Evolutionary conservation across 2,797 vertebrate species (phyloP).

Genomic region (Sarcophilus harrisii): DNA sequence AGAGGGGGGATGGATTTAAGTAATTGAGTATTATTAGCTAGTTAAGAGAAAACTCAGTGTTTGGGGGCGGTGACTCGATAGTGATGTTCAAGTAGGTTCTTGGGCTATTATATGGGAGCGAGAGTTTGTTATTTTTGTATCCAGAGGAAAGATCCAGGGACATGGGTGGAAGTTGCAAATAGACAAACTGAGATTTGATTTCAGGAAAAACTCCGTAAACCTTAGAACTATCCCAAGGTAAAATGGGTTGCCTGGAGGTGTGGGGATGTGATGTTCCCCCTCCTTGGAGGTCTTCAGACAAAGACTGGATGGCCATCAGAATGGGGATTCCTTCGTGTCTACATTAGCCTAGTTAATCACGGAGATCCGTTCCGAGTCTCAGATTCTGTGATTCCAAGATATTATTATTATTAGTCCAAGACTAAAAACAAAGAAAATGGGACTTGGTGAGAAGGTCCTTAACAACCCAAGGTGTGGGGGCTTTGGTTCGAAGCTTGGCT

Average conservation of each 20-base stretch:
- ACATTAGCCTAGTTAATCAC: not conserved
- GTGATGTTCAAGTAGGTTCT: not conserved
- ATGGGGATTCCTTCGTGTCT: not conserved
- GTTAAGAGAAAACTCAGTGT: not conserved
- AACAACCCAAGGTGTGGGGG: not conserved
- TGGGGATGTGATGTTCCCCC: not conserved
- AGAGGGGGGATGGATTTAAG: not conserved
- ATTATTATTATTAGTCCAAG: not conserved
- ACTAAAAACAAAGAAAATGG: not conserved
- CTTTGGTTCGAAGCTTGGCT: not conserved
- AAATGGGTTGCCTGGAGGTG: too few relatives aligned
- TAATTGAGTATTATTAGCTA: not conserved
- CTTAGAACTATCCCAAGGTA: too few relatives aligned
- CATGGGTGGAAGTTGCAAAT: not conserved
- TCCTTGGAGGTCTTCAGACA: not conserved
- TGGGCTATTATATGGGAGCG: not conserved
- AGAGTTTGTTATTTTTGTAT: not conserved
- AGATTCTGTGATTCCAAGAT: not conserved
- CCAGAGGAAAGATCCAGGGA: not conserved
- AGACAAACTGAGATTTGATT: not conserved
- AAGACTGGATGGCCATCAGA: not conserved
- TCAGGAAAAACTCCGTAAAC: not conserved
- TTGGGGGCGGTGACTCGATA: not conserved
- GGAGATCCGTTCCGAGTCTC: not conserved
- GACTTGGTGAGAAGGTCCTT: not conserved